Evolutionary conservation across 1,140 invertebrate species (phyloP).

Genomic region (Elysia chlorotica): DNA sequence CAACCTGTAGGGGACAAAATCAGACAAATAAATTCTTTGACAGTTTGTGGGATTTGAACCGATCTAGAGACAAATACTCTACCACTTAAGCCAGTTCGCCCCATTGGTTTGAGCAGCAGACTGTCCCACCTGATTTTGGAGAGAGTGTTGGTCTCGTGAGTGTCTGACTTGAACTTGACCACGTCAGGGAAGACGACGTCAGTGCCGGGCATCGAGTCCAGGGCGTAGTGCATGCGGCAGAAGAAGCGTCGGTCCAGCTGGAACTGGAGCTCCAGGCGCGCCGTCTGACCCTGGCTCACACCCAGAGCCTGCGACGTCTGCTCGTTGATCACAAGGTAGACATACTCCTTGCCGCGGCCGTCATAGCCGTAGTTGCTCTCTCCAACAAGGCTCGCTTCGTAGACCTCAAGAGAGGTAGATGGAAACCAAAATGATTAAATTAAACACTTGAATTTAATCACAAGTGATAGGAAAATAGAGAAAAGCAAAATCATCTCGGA

Average conservation of each 20-base stretch:
- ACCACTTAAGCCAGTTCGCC: too few relatives aligned
- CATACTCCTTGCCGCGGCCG: conserved; percentile 48
- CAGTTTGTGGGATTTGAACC: too few relatives aligned
- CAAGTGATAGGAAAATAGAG: too few relatives aligned
- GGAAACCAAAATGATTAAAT: too few relatives aligned
- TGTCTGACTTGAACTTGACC: conserved; percentile 42
- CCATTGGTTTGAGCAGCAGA: too few relatives aligned
- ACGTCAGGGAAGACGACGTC: conserved; percentile 56
- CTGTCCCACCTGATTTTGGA: conserved; percentile 41
- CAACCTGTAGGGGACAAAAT: too few relatives aligned
- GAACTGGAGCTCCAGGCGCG: conserved; percentile 52
- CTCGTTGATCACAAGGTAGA: conserved; percentile 45
- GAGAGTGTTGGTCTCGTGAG: conserved; percentile 37
- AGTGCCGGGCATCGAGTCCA: conserved; percentile 43
- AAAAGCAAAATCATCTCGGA: too few relatives aligned
- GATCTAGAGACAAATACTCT: too few relatives aligned
- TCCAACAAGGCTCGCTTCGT: conserved; percentile 46
- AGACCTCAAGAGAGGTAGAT: conserved; percentile 33
- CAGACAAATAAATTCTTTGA: too few relatives aligned
- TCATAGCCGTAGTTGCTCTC: conserved; percentile 52
- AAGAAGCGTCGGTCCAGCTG: conserved; percentile 52
- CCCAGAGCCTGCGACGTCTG: conserved; percentile 35
- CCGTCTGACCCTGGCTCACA: conserved; percentile 26
- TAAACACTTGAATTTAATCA: too few relatives aligned
- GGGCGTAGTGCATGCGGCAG: conserved; percentile 53